Conservation (phyloP, 1,140 invertebrate genomes). For the Anthonomus grandis region DNA sequence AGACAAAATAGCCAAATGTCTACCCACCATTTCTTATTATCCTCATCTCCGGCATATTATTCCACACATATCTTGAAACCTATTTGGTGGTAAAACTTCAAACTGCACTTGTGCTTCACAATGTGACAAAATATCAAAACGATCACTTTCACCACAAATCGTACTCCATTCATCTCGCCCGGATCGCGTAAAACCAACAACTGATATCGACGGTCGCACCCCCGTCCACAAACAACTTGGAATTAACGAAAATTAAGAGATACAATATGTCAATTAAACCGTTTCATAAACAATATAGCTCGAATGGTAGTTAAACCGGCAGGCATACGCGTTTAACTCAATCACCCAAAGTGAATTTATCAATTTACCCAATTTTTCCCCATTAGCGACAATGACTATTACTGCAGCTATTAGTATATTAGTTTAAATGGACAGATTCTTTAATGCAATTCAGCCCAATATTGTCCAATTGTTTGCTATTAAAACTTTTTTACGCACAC, state of each 20-base stretch:
- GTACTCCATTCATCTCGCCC: too few species aligned
- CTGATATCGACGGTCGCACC: slow-evolving; percentile 18
- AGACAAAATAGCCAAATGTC: too few species aligned
- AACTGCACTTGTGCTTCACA: too few species aligned
- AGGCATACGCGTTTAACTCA: slow-evolving; percentile 43
- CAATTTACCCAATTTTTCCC: slow-evolving; percentile 53
- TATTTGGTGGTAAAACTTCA: too few species aligned
- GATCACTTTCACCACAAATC: too few species aligned
- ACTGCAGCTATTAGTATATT: slow-evolving; percentile 50
- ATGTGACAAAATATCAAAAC: too few species aligned
- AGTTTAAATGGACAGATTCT: slow-evolving; percentile 49
- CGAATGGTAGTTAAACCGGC: slow-evolving; percentile 37
- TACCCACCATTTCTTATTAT: too few species aligned
- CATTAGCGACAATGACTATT: slow-evolving; percentile 51
- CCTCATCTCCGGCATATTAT: too few species aligned
- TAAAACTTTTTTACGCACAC: slow-evolving; percentile 48
- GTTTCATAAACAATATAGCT: slow-evolving; percentile 40
- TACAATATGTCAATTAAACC: slow-evolving; percentile 38
- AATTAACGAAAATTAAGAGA: slow-evolving; percentile 37
- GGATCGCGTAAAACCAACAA: too few species aligned
- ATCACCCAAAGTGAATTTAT: slow-evolving; percentile 50
- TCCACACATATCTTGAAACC: too few species aligned
- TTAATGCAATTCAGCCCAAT: slow-evolving; percentile 50
- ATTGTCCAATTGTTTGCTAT: slow-evolving; percentile 50
- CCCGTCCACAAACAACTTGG: slow-evolving; percentile 28